Evolutionary conservation across 2,797 vertebrate genomes (phyloP).

Genomic region (Aulostomus chinensis): DNA sequence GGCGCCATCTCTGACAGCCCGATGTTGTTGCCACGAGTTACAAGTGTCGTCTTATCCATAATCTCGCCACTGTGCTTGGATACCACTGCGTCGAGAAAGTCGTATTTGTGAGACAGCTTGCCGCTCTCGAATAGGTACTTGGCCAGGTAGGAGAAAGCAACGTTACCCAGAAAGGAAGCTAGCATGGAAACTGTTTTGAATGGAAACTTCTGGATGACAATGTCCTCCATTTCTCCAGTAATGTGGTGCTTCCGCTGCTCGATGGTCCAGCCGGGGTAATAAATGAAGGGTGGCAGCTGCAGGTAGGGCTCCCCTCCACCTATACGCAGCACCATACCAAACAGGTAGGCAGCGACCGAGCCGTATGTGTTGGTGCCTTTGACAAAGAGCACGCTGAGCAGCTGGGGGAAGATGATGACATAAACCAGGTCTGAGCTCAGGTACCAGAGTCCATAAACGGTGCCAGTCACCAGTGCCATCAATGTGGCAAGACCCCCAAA

Average conservation of each 20-base stretch:
- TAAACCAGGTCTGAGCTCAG: constrained; percentile 97
- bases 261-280: constrained; percentile 89
- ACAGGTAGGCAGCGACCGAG: constrained; percentile 90
- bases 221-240: constrained; percentile 69
- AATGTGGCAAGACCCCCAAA: constrained; percentile 93
- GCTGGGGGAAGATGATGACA: constrained; percentile 97
- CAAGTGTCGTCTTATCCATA: constrained; percentile 96
- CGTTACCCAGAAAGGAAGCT: constrained; percentile 89
- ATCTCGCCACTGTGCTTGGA: constrained; percentile 93
- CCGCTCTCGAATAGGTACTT: constrained; percentile 97
- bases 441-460: constrained; percentile 97
- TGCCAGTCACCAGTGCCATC: constrained; percentile 93
- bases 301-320: constrained; percentile 95
- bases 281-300: constrained; percentile 90
- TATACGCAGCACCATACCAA: constrained; percentile 90
- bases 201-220: constrained; percentile 90
- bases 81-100: constrained; percentile 93
- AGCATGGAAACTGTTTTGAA: constrained; percentile 95
- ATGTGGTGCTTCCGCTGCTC: constrained; percentile 74
- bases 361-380: constrained; percentile 97
- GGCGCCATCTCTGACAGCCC: constrained; percentile 90
- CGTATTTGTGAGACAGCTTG: constrained; percentile 90
- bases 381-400: constrained; percentile 92
- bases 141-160: constrained; percentile 88
- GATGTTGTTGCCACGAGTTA: constrained; percentile 92